Conservation (phyloP, 37 sponge, comb jelly and placozoan genomes). For the Ephydatia muelleri region DNA sequence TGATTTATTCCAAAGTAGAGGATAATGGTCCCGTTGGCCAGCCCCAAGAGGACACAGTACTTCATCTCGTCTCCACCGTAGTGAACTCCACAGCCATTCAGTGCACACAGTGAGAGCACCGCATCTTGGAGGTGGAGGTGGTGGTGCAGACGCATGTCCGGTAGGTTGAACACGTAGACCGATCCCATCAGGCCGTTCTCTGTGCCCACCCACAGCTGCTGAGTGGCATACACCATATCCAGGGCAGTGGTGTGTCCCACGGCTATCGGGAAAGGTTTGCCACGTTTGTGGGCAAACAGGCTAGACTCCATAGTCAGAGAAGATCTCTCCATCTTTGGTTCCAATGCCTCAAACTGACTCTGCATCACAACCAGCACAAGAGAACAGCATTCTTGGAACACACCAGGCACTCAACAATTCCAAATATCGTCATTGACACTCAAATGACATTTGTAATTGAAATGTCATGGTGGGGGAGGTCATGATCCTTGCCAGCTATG, state of each 20-base stretch:
- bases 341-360: too few relatives aligned
- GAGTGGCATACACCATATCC: slow-evolving; percentile 57
- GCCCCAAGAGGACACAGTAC: slow-evolving; percentile 69
- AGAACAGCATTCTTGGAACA: slow-evolving; percentile 27
- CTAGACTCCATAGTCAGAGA: slow-evolving; percentile 68
- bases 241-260: slow-evolving; percentile 76
- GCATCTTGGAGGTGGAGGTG: slow-evolving; percentile 84
- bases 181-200: slow-evolving; percentile 84
- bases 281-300: slow-evolving; percentile 66
- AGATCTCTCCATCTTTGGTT: too few relatives aligned
- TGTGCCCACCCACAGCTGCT: slow-evolving; percentile 84
- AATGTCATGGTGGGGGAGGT: too few relatives aligned
- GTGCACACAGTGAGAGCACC: slow-evolving; percentile 66
- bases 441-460: background rate
- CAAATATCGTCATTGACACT: slow-evolving; percentile 43
- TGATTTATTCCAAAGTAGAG: slow-evolving; percentile 58
- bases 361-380: slow-evolving; percentile 84
- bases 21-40: slow-evolving; percentile 84
- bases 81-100: slow-evolving; percentile 34
- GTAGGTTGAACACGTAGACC: slow-evolving; percentile 80
- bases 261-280: slow-evolving; percentile 75
- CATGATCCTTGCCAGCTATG: too few relatives aligned
- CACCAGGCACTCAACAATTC: slow-evolving; percentile 70
- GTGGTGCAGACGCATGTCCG: slow-evolving; percentile 75
- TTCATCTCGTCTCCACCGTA: slow-evolving; percentile 21